These are phyloP conservation scores for Vicugna pacos DNA, from an alignment of 2,113 vertebrate genomes.

Conservation along the genomic window DNA sequence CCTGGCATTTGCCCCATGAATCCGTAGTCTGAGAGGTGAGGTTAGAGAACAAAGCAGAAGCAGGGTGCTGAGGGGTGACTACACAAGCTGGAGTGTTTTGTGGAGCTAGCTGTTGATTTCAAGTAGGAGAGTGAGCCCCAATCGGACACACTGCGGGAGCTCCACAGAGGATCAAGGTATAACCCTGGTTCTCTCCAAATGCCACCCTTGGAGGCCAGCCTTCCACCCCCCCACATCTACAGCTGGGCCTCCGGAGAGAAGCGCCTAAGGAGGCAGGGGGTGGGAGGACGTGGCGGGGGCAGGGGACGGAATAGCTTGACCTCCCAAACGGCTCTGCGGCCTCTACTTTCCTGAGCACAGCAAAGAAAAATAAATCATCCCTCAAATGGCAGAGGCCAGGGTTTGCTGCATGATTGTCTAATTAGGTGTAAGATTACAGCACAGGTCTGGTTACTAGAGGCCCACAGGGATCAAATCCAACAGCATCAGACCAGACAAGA, in stretches of 20 bases:
- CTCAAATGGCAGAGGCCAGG: constrained; percentile 73
- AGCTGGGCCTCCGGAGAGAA: not conserved
- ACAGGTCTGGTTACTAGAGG: constrained; percentile 82
- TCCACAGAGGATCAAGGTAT: not conserved
- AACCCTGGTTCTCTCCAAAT: not conserved
- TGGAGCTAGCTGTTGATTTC: not conserved
- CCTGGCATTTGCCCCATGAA: not conserved
- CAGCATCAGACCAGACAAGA: constrained; percentile 85
- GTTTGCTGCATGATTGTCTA: constrained; percentile 77
- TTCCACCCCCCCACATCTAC: not conserved
- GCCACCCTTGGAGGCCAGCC: not conserved
- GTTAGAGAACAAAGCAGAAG: not conserved
- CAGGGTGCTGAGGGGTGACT: not conserved
- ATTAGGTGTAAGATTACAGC: constrained; percentile 84
- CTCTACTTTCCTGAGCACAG: constrained; percentile 84
- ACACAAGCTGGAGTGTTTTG: not conserved
- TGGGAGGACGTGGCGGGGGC: not conserved
- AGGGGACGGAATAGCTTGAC: constrained; percentile 75
- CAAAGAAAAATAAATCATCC: constrained; percentile 89
- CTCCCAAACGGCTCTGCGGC: constrained; percentile 73
- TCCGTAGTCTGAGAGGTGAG: not conserved
- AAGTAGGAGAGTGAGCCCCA: not conserved
- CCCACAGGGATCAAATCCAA: constrained; percentile 80
- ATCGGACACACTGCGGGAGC: not conserved
- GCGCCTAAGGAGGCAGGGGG: not conserved